A percentile compares a stretch with the other conserved stretches of the same genome.
Evolutionary conservation across 2,888 invertebrate species (phyloP).

Genomic region (Ectemnius lituratus): DNA sequence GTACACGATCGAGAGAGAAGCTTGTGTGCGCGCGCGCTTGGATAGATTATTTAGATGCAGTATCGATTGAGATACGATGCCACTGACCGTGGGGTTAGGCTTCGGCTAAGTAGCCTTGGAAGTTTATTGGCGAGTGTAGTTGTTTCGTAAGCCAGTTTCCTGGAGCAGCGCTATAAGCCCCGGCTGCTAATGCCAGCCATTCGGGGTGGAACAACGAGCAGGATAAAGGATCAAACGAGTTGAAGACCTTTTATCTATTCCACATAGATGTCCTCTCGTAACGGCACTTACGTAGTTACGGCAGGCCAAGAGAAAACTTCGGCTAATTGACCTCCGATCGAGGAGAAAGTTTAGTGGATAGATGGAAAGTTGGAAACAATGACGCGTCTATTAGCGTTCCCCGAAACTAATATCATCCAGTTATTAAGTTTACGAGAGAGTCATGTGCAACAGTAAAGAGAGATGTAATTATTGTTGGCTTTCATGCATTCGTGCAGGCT

Average conservation of each 20-base stretch:
- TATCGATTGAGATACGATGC: slow-evolving; percentile 40
- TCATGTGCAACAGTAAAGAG: too few species aligned
- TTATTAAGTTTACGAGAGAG: too few species aligned
- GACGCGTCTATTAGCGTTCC: too few species aligned
- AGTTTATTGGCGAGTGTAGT: slow-evolving; percentile 36
- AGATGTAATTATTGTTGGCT: too few species aligned
- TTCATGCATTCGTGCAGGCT: too few species aligned
- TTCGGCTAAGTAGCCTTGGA: slow-evolving; percentile 39
- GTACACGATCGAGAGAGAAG: neutral
- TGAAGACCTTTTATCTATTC: slow-evolving; percentile 7
- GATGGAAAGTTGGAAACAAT: too few species aligned
- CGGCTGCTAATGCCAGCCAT: neutral
- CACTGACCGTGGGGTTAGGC: slow-evolving; percentile 2
- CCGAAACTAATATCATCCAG: too few species aligned
- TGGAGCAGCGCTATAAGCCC: slow-evolving; percentile 15
- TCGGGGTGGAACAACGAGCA: neutral
- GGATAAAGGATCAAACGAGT: slow-evolving; percentile 3
- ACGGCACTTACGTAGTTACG: too few species aligned
- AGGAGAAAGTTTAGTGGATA: too few species aligned
- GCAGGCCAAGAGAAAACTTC: too few species aligned
- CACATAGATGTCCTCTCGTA: neutral
- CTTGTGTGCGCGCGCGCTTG: neutral
- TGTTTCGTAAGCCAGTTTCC: slow-evolving; percentile 40
- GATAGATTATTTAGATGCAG: slow-evolving; percentile 39
- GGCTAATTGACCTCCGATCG: too few species aligned